Evolutionary conservation across 2,888 invertebrate species (phyloP).

Genomic region (Mesorhabditis belari): DNA sequence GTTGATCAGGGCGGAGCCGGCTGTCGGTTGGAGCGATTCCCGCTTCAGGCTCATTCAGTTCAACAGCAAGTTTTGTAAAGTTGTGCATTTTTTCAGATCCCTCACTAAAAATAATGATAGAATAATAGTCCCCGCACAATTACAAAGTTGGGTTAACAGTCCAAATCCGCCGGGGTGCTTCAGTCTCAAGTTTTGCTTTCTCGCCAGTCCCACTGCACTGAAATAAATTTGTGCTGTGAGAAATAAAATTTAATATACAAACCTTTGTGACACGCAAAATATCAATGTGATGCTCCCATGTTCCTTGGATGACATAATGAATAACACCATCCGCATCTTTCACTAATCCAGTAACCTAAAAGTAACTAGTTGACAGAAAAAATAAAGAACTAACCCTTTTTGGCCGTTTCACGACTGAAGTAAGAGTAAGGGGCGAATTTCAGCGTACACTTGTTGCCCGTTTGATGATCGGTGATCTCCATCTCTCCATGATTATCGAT

Average conservation of each 20-base stretch:
- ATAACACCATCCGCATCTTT: slow-evolving; percentile 60
- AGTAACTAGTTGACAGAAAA: neutral
- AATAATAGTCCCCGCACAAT: neutral
- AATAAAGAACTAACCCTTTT: slow-evolving; percentile 64
- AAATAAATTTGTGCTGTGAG: slow-evolving; percentile 6
- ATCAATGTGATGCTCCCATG: slow-evolving; percentile 84
- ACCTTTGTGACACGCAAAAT: slow-evolving; percentile 58
- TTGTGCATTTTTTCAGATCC: slow-evolving; percentile 75
- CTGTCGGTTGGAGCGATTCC: slow-evolving; percentile 91
- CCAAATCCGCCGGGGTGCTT: neutral
- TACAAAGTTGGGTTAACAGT: neutral
- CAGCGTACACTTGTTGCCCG: slow-evolving; percentile 86
- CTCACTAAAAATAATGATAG: slow-evolving; percentile 56
- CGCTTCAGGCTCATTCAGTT: slow-evolving; percentile 87
- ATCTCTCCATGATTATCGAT: slow-evolving; percentile 99
- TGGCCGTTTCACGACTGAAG: slow-evolving; percentile 87
- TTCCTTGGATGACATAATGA: slow-evolving; percentile 70
- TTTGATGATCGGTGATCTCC: slow-evolving; percentile 82
- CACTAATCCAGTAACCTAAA: slow-evolving; percentile 67
- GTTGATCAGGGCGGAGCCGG: slow-evolving; percentile 84
- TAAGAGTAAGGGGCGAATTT: slow-evolving; percentile 97
- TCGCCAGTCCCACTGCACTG: neutral
- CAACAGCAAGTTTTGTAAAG: slow-evolving; percentile 88
- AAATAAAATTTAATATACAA: slow-evolving; percentile 2
- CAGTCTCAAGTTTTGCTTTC: neutral